Evolutionary conservation across 2,797 vertebrate genomes (phyloP).

Genomic region (Prunella strophiata): DNA sequence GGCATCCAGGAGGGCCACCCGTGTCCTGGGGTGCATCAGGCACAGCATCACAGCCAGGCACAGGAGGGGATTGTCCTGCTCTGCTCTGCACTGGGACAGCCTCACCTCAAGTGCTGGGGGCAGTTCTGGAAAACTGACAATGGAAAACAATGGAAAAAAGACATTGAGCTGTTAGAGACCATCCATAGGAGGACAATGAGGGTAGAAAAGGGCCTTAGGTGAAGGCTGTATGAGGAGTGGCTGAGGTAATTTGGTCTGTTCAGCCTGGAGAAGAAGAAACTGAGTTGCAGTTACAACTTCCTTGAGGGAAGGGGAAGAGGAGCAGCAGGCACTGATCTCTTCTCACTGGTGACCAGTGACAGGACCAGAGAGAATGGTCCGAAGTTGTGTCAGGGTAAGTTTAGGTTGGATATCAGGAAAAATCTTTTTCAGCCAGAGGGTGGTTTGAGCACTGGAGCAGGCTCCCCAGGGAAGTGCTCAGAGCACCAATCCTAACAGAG

Average conservation of each 20-base stretch:
- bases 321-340: neutral
- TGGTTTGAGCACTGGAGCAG: neutral
- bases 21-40: neutral
- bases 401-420: neutral
- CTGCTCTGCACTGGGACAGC: neutral
- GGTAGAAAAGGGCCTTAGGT: too few relatives aligned
- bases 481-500: neutral
- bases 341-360: neutral
- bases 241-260: neutral
- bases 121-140: too few relatives aligned
- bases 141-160: neutral
- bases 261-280: neutral
- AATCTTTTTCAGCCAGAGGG: neutral
- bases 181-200: neutral
- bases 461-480: neutral
- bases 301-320: neutral
- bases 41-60: neutral
- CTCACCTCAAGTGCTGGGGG: neutral
- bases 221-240: rapidly evolving
- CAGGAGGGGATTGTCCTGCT: neutral
- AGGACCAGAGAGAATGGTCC: neutral
- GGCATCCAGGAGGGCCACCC: neutral
- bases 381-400: neutral
- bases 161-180: neutral
- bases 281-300: neutral